Percentiles rank a stretch among this genome's conserved stretches.
phyloP scores from a whole-genome alignment of 2,797 vertebrate species.

The Pangasius macronema region DNA sequence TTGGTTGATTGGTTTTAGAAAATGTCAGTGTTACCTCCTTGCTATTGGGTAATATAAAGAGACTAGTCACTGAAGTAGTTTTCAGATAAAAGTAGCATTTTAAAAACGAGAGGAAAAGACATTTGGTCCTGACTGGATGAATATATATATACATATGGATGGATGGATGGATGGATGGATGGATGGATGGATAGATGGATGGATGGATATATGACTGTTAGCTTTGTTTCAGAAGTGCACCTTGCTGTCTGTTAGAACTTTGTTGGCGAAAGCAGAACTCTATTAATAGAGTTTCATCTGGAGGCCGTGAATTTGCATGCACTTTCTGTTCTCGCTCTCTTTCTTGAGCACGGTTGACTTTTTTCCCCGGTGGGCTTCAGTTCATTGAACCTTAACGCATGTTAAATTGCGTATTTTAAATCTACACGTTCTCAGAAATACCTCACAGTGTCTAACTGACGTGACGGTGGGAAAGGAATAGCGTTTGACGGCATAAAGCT shows the following conservation, averaged over 20 bases:
- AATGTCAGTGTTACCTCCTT: too few species aligned
- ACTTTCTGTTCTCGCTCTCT: not conserved
- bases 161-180: too few species aligned
- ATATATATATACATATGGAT: too few species aligned
- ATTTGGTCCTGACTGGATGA: too few species aligned
- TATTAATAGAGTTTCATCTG: constrained; percentile 3
- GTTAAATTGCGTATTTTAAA: not conserved
- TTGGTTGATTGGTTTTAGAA: too few species aligned
- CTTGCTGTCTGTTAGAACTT: not conserved
- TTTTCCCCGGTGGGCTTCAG: not conserved
- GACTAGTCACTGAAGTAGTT: not conserved
- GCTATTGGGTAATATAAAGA: not conserved
- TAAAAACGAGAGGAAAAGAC: too few species aligned
- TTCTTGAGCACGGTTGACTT: not conserved
- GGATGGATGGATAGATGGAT: too few species aligned
- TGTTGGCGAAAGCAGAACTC: not conserved
- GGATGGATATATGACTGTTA: too few species aligned
- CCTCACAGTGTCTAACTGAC: not conserved
- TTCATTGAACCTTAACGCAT: not conserved
- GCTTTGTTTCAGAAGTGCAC: not conserved
- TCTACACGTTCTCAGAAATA: not conserved
- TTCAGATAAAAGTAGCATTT: not conserved
- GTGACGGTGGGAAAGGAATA: too few species aligned
- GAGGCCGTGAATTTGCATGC: not conserved
- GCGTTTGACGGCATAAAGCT: not conserved